These are phyloP conservation scores for Macrophya alboannulata DNA, from an alignment of 2,888 invertebrate genomes.

Conservation along the genomic window DNA sequence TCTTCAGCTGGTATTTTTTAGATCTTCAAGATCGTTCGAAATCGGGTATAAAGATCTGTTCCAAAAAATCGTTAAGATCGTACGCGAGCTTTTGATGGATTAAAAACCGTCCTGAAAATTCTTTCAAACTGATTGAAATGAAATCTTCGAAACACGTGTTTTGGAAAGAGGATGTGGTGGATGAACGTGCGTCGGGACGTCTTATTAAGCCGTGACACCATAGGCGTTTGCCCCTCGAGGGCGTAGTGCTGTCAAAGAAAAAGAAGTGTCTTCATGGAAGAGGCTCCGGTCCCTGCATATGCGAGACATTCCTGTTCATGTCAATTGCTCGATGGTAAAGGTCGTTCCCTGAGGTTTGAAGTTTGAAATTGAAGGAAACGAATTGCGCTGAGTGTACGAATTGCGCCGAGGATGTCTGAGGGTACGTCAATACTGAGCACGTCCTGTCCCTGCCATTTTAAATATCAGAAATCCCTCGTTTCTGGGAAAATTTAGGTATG, in stretches of 20 bases:
- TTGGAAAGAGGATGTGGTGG: slow-evolving; percentile 2
- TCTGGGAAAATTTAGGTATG: slow-evolving; percentile 47
- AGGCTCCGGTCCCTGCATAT: slow-evolving; percentile 51
- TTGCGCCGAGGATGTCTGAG: background rate
- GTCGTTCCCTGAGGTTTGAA: background rate
- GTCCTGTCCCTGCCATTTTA: background rate
- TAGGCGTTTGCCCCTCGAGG: background rate
- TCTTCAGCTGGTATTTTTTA: background rate
- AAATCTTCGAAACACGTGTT: slow-evolving; percentile 1
- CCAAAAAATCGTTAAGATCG: too few species aligned
- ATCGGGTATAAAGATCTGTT: too few species aligned
- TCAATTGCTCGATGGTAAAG: background rate
- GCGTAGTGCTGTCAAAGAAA: background rate
- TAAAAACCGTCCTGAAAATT: too few species aligned
- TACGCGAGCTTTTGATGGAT: too few species aligned
- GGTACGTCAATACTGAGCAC: background rate
- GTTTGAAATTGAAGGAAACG: too few species aligned
- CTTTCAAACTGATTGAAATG: too few species aligned
- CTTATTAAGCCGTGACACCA: slow-evolving; percentile 38
- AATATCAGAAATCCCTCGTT: background rate
- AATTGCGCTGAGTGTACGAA: slow-evolving; percentile 21
- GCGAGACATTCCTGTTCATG: slow-evolving; percentile 57
- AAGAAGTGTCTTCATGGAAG: background rate
- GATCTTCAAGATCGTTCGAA: background rate
- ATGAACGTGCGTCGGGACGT: background rate